Conservation (phyloP, 2,888 invertebrate genomes). For the Branchellion lobata region DNA sequence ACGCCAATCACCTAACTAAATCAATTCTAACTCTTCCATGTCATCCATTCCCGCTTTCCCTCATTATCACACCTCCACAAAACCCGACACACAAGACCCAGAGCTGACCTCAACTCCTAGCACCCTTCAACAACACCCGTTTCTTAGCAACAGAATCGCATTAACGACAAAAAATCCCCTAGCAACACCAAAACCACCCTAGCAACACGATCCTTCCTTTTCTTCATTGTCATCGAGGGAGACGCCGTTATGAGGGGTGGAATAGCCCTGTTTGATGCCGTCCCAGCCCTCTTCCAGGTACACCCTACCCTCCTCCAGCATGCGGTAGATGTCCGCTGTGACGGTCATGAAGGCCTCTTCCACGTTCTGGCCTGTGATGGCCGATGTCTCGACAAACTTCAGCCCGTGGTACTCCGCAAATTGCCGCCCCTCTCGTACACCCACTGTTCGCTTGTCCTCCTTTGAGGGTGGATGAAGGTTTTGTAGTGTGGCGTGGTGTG, state of each 20-base stretch:
- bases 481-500: neutral
- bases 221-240: conserved; percentile 82
- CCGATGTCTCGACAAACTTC: conserved; percentile 93
- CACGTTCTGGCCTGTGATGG: conserved; percentile 85
- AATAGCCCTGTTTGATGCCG: conserved; percentile 83
- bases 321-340: conserved; percentile 77
- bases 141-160: no score
- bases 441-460: conserved; percentile 44
- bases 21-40: no score
- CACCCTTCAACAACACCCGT: no score
- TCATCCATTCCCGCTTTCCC: no score
- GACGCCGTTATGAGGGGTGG: conserved; percentile 57
- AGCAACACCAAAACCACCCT: conserved; percentile 14
- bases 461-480: neutral
- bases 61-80: no score
- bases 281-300: conserved; percentile 81
- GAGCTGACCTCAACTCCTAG: no score
- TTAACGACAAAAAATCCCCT: neutral
- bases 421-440: conserved; percentile 75
- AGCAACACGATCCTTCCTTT: conserved; percentile 83
- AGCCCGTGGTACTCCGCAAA: conserved; percentile 89
- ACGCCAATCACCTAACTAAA: no score
- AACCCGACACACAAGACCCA: no score
- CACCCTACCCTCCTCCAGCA: conserved; percentile 87
- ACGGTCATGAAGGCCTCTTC: conserved; percentile 87